phyloP scores from a whole-genome alignment of 2,113 vertebrate species.

The Neolamprologus modestus region DNA sequence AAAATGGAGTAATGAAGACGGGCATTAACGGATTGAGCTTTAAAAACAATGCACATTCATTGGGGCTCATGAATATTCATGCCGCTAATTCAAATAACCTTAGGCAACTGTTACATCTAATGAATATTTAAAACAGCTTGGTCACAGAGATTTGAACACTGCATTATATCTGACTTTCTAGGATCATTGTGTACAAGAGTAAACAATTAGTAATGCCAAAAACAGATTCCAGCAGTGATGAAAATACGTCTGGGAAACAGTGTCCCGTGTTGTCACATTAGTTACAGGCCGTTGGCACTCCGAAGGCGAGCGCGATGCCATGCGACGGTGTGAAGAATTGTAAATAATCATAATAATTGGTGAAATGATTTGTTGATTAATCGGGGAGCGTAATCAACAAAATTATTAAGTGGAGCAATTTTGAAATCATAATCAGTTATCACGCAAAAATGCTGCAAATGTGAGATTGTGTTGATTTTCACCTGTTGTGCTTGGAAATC shows the following conservation, averaged over 20 bases:
- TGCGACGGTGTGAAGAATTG: background rate
- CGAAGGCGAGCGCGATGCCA: background rate
- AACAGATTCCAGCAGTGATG: conserved; percentile 50
- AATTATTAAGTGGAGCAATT: background rate
- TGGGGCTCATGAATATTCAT: conserved; percentile 69
- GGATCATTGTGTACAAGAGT: conserved; percentile 54
- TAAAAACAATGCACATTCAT: conserved; percentile 72
- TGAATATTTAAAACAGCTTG: conserved; percentile 71
- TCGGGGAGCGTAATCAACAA: background rate
- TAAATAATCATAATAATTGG: background rate
- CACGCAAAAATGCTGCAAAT: background rate
- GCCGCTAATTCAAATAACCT: conserved; percentile 70
- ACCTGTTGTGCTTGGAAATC: background rate
- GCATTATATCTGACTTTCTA: conserved; percentile 52
- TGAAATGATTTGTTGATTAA: conserved; percentile 1
- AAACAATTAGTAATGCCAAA: conserved; percentile 60
- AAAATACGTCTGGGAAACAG: conserved; percentile 44
- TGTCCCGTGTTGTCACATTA: conserved; percentile 39
- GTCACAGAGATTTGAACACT: conserved; percentile 63
- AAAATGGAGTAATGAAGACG: conserved; percentile 56
- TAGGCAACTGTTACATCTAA: conserved; percentile 67
- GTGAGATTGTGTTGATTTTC: background rate
- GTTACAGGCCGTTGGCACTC: conserved; percentile 1
- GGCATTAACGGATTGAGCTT: conserved; percentile 64
- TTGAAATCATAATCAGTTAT: background rate